Evolutionary conservation across 2,888 invertebrate species (phyloP).

Genomic region (Drosophila mayaguana): DNA sequence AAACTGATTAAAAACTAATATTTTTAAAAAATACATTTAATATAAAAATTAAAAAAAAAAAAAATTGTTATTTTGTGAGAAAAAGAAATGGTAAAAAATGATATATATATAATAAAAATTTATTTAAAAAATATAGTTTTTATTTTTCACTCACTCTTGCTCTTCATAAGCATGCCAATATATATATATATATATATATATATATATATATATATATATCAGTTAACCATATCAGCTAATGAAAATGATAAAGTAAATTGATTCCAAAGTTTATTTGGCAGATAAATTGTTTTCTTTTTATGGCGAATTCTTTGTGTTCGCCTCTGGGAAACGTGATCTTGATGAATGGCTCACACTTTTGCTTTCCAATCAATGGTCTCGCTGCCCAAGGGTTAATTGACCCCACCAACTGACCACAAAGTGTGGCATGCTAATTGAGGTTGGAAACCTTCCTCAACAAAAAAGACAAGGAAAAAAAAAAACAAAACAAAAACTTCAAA

Average conservation of each 20-base stretch:
- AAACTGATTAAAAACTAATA: constrained; percentile 18
- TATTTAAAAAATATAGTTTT: too few species aligned
- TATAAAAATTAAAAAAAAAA: background rate
- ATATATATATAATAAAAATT: too few species aligned
- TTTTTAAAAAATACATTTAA: too few species aligned
- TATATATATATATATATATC: too few species aligned
- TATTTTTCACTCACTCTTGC: too few species aligned
- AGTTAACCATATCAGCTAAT: constrained; percentile 1
- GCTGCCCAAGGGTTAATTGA: constrained; percentile 61
- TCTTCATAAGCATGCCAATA: too few species aligned
- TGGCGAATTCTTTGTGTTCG: constrained; percentile 15
- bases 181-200: too few species aligned
- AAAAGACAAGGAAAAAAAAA: background rate
- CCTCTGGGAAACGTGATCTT: constrained; percentile 39
- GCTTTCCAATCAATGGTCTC: constrained; percentile 65
- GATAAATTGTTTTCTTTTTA: constrained; percentile 8
- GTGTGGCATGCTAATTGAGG: constrained; percentile 64
- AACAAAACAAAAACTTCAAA: constrained; percentile 26
- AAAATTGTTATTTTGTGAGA: too few species aligned
- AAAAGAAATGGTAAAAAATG: too few species aligned
- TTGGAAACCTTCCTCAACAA: constrained; percentile 53
- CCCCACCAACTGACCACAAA: constrained; percentile 64
- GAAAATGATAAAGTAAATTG: constrained; percentile 7
- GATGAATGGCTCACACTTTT: constrained; percentile 69
- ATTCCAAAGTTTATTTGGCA: background rate